Evolutionary conservation across 2,888 invertebrate genomes (phyloP), one percentile per base, ranked within the genome.

Genomic region (Hypselothyrea guttata): DNA sequence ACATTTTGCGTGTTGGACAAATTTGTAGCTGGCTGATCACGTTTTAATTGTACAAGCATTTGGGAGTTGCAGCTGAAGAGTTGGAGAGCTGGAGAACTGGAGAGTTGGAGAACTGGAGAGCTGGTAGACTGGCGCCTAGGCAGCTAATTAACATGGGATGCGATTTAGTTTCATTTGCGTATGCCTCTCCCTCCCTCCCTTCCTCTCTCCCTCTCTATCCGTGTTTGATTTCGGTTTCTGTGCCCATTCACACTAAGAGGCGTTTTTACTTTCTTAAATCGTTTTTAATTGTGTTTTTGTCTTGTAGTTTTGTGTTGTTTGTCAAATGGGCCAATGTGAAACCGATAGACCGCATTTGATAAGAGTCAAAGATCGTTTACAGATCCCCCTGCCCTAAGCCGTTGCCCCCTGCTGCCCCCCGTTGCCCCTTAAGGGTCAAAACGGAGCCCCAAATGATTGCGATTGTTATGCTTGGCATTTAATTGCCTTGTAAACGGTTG

Each of bases 21-120:
- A 81, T 81, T 81, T 81, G 85, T 85, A 71, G 76, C 85, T 84
- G 85, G 67, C 76, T 88, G 84, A 85, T 87, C 87, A 87, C 88
- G 87, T 87, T 87, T 88, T 87, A 87, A 87, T 87, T 87, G 88
- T 87, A 87, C 72, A 71, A 71, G 55, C 56, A 38, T 16, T 5
- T n/a, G 7, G 28, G 28, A 28, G 18, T 44, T 44, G 13, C 16
- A 44, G 16, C 18, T 31, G 51, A n/a, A n/a, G 9, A 65, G 45
- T 57, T 56, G 55, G 52, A 67, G 60, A 61, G 60, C 49, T 45
- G 47, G 4, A 56, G 40, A n/a, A n/a, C 18, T 49, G 33, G 9
- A 34, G 33, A 45, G 34, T 38, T 45, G 62, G 40, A 47, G 42
- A n/a, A n/a, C 28, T 46, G 52, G 34, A 47, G 44, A 45, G 53